A percentile compares a stretch with the other conserved stretches of the same genome.
Evolutionary conservation across 2,797 vertebrate genomes (phyloP).

Genomic region (Peromyscus eremicus): DNA sequence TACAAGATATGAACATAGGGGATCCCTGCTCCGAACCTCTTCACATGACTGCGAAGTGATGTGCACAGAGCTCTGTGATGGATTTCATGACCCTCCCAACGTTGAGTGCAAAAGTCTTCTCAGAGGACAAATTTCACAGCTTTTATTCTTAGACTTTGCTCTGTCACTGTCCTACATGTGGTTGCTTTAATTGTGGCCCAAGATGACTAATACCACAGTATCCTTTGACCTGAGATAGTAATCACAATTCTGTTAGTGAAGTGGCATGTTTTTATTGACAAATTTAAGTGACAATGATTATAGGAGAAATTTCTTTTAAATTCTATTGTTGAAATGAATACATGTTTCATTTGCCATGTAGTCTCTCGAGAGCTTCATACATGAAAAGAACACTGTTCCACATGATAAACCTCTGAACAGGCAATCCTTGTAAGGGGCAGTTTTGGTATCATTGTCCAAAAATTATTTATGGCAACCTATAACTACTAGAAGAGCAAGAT

Average conservation of each 20-base stretch:
- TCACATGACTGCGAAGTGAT: background rate
- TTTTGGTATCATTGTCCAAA: slow-evolving; percentile 25
- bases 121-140: background rate
- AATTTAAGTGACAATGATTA: slow-evolving; percentile 32
- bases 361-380: slow-evolving; percentile 23
- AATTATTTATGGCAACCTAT: background rate
- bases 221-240: background rate
- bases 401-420: background rate
- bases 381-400: background rate
- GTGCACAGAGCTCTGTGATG: fast-evolving
- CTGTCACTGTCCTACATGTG: background rate
- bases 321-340: background rate
- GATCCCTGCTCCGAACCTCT: background rate
- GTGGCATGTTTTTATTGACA: background rate
- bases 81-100: fast-evolving
- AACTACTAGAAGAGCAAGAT: background rate
- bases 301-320: background rate
- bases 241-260: background rate
- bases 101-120: background rate
- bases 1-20: background rate
- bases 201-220: background rate
- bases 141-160: background rate
- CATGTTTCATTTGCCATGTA: background rate
- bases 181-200: background rate
- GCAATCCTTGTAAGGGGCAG: background rate